Base-by-base conservation (phyloP, 2,888 invertebrate genomes). In the Julus scanicus region DNA sequence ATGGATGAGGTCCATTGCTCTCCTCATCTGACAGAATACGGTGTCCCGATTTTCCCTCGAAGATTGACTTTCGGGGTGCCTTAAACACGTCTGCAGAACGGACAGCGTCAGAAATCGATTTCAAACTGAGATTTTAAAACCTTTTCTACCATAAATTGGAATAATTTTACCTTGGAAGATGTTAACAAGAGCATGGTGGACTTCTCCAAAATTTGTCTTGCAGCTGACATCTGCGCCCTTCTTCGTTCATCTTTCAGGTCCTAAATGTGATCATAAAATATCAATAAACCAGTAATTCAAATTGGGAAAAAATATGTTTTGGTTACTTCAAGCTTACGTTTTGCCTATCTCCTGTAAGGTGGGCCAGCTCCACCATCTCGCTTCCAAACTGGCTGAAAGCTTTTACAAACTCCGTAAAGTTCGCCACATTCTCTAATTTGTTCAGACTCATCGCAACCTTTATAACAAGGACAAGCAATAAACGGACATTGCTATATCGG, bases 321-420 rank as follows among this genome's bases (percentile, higher is more conserved):
- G 4, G 44, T 44, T 44, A 5, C 44, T n/a, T n/a, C n/a, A 29
- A 40, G 15, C 15, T 91, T 90, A 93, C 98, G 91, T 97, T 97
- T 92, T 95, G 95, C 91, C 95, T 92, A 91, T 95, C 95, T 20
- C 95, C 98, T 37, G 98, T 98, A 89, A 99, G 94, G 92, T 99
- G 97, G 40, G 99, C 99, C 90, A 99, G 93, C 92, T 99, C 99
- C 90, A 99, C 98, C 99, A 99, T 99, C 92, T 99, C 98, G 39
- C 96, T 96, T 80, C 99, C 99, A 92, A 99, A 99, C 92, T 98
- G 97, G 90, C 98, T 98, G 93, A 99, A 99, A 39, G 98, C 98
- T 92, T 98, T 97, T 89, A 99, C 99, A 92, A 99, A 99, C 93
- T 99, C 99, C 87, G 98, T 97, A 90, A 93, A 93, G 89, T 92